Percentiles rank a stretch among this genome's conserved stretches.
These are phyloP conservation scores for Emydura subglobosa DNA, from an alignment of 2,113 vertebrate species.

Conservation along the genomic window DNA sequence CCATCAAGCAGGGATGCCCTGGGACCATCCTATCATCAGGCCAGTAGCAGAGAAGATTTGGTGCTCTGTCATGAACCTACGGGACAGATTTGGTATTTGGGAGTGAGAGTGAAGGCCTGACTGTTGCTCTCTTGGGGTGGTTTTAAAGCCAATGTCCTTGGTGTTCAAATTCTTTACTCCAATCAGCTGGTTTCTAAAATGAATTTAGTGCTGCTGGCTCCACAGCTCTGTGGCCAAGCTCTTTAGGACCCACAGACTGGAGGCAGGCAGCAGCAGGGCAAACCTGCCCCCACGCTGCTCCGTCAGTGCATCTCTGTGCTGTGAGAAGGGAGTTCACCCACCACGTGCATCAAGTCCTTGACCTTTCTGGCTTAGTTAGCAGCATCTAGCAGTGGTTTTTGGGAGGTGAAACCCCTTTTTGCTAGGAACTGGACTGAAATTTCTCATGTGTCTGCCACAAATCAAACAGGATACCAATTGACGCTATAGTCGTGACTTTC, in stretches of 20 bases:
- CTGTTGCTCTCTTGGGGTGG: slow-evolving; percentile 38
- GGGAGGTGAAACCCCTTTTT: neutral
- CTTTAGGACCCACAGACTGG: neutral
- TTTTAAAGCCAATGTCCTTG: slow-evolving; percentile 31
- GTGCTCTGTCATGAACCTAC: neutral
- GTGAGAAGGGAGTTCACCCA: neutral
- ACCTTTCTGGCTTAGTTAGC: neutral
- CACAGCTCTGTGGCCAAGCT: neutral
- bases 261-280: neutral
- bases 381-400: neutral
- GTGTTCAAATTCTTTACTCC: neutral
- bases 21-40: neutral
- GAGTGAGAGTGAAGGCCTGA: neutral
- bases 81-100: neutral
- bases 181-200: neutral
- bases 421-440: neutral
- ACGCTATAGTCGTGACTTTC: neutral
- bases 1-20: neutral
- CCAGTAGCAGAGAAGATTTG: neutral
- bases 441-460: neutral
- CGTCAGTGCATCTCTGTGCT: neutral
- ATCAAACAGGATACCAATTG: too few species aligned
- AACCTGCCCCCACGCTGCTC: neutral
- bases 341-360: neutral
- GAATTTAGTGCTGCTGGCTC: neutral